Evolutionary conservation across 2,888 invertebrate species (phyloP), one percentile per base, ranked within the genome.

Genomic region (Lepidonotus clava): DNA sequence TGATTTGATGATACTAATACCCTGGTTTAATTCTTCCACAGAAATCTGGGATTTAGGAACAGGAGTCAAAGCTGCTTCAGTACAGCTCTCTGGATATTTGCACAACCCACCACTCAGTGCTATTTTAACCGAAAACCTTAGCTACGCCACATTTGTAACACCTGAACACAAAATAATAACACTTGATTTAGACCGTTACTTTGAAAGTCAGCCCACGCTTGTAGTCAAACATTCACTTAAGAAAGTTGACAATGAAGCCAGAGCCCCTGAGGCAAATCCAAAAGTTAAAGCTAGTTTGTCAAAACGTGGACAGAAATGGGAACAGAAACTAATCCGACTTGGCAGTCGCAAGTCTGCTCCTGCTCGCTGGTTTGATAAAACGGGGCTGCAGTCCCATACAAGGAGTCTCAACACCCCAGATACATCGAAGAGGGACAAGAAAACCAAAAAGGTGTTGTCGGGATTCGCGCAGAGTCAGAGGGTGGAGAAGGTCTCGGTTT

Each of bases 241-340:
- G 71, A 38, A 24, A 71, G 24, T 11, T 36, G 5, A 21, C 71
- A 66, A 66, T 66, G 11, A 28, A 14, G 28, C 1, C 28, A 32
- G 14, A 66, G 4, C 28, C 5, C 66, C 14, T 32, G 11, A 66
- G 66, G 11, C 14, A 32, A 14, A 2, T 66, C 32, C 14, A 14
- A 1, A 24, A 24, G 32, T 14, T 2, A 66, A 24, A 11, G n/a
- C 28, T 4, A 5, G 8, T 66, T 24, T 4, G 61, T 11, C 24
- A 61, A n/a, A n/a, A n/a, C n/a, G n/a, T n/a, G n/a, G n/a, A n/a
- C n/a, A 8, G 24, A 61, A 61, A 71, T 71, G 36, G 71, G 36
- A 36, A n/a, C 21, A 24, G 24, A 61, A 61, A 28, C 28, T 61
- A 32, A 28, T 32, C 28, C n/a, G 61, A 32, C 24, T 61, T 28